These are phyloP conservation scores for Mallateleia sp. DNA, from an alignment of 2,888 invertebrate species.

Conservation along the genomic window DNA sequence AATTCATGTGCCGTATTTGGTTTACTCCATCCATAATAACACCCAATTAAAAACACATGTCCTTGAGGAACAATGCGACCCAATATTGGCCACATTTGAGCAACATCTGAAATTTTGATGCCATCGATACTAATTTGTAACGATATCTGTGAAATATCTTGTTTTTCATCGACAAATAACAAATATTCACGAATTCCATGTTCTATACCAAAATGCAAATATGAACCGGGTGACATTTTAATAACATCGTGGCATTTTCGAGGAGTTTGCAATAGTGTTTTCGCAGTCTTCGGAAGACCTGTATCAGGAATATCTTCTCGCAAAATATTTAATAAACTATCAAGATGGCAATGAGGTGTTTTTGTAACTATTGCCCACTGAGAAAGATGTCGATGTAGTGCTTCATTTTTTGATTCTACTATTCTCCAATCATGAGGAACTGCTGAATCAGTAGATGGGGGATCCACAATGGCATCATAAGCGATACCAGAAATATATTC, in stretches of 20 bases:
- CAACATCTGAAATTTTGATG: not conserved
- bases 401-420: too few species aligned
- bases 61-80: not conserved
- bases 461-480: too few species aligned
- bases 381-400: too few species aligned
- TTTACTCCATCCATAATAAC: not conserved
- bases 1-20: not conserved
- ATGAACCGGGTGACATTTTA: not conserved
- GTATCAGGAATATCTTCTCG: too few species aligned
- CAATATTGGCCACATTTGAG: not conserved
- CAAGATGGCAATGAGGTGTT: too few species aligned
- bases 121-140: not conserved
- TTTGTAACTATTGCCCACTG: too few species aligned
- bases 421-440: too few species aligned
- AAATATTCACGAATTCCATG: not conserved
- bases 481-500: too few species aligned
- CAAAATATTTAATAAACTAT: too few species aligned
- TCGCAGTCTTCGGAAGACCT: not conserved
- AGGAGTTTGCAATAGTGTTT: not conserved
- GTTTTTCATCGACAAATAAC: not conserved
- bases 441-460: too few species aligned
- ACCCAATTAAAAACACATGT: conserved; percentile 10
- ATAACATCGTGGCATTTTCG: not conserved
- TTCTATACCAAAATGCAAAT: conserved; percentile 5
- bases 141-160: not conserved